Percentiles rank a stretch among this genome's conserved stretches.
Conservation (phyloP, 2,888 invertebrate genomes). For the Tetanocera ferruginea region DNA sequence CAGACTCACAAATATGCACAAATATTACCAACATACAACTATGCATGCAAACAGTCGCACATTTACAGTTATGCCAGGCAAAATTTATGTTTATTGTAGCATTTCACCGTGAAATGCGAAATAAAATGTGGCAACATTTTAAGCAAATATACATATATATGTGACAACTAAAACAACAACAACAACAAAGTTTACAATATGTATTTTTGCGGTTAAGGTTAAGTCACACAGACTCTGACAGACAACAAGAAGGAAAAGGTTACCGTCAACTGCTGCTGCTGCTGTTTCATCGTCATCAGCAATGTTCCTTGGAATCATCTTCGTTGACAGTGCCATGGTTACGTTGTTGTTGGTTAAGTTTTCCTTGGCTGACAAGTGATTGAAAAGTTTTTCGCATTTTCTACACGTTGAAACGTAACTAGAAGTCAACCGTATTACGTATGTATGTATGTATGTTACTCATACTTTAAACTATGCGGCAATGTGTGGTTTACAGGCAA, state of each 20-base stretch:
- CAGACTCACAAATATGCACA: no score
- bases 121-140: constrained; percentile 9
- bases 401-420: neutral
- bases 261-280: neutral
- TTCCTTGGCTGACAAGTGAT: neutral
- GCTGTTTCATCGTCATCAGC: neutral
- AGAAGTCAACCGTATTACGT: no score
- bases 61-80: neutral
- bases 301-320: neutral
- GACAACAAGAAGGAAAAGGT: neutral
- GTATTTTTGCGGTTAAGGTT: constrained; percentile 18
- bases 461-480: no score
- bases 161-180: neutral
- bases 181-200: constrained; percentile 12
- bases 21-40: no score
- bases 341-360: neutral
- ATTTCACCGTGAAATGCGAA: neutral
- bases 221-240: neutral
- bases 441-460: no score
- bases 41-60: no score
- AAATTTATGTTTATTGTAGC: constrained; percentile 11
- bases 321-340: neutral
- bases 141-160: neutral
- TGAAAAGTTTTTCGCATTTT: constrained; percentile 1
- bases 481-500: no score